These are phyloP conservation scores for Tholera decimalis DNA, from an alignment of 2,888 invertebrate genomes.

Conservation along the genomic window DNA sequence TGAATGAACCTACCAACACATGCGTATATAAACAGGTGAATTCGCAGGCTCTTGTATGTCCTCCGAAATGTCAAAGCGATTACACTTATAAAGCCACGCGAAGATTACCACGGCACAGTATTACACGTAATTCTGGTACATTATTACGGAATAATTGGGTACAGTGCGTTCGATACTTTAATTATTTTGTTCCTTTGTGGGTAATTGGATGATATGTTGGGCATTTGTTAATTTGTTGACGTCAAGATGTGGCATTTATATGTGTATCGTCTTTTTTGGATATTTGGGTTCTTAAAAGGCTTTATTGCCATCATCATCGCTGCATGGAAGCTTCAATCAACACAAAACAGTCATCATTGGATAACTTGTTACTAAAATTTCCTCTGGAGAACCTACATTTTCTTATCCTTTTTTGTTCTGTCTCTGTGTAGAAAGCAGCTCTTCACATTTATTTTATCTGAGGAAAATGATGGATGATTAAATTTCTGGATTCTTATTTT, in stretches of 20 bases:
- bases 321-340: too few species aligned
- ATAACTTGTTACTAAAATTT: too few species aligned
- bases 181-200: constrained; percentile 45
- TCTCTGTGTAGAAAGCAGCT: not conserved
- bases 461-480: not conserved
- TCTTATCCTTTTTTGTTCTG: not conserved
- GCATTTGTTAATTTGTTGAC: constrained; percentile 44
- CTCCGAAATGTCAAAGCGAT: constrained; percentile 60
- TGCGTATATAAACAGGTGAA: constrained; percentile 48
- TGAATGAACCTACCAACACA: too few species aligned
- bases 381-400: too few species aligned
- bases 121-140: constrained; percentile 52
- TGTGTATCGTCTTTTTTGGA: not conserved
- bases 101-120: constrained; percentile 48
- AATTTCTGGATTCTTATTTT: too few species aligned
- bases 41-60: constrained; percentile 52
- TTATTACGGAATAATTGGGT: constrained; percentile 59
- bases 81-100: constrained; percentile 50
- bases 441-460: not conserved
- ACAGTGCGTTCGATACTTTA: constrained; percentile 57
- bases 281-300: not conserved
- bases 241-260: constrained; percentile 32
- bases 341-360: too few species aligned
- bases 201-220: constrained; percentile 28
- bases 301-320: not conserved